Percentiles rank a stretch among this genome's conserved stretches.
Evolutionary conservation across 2,113 vertebrate species (phyloP).

Genomic region (Planiliza haematocheilus): DNA sequence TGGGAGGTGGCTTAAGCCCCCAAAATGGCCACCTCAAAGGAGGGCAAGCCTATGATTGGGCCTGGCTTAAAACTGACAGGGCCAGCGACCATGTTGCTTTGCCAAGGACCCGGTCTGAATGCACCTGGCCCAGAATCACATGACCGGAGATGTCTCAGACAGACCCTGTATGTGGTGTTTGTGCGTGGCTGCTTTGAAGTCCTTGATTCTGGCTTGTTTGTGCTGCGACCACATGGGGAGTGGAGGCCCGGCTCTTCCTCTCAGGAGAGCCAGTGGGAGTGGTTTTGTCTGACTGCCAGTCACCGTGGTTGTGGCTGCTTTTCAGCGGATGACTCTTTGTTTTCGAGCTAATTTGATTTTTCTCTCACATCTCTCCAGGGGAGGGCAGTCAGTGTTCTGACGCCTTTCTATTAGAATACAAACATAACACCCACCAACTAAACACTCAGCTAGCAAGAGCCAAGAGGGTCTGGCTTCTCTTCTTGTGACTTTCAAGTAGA

Average conservation of each 20-base stretch:
- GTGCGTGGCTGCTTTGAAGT: conserved; percentile 74
- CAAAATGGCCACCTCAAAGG: conserved; percentile 60
- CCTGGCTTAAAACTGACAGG: conserved; percentile 68
- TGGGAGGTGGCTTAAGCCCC: conserved; percentile 64
- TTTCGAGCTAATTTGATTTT: conserved; percentile 60
- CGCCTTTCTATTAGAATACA: conserved; percentile 44
- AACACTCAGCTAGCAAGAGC: conserved; percentile 25
- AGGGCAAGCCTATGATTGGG: conserved; percentile 71
- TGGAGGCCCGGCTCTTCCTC: conserved; percentile 58
- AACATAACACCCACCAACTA: conserved; percentile 49
- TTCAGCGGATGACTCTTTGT: conserved; percentile 55
- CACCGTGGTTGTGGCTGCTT: conserved; percentile 46
- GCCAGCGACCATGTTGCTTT: conserved; percentile 44
- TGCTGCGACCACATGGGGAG: conserved; percentile 57
- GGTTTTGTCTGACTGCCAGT: conserved; percentile 58
- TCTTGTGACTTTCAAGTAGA: conserved; percentile 40
- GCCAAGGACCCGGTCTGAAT: conserved; percentile 70
- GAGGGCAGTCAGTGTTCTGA: conserved; percentile 15
- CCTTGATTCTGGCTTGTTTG: conserved; percentile 56
- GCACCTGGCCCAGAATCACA: conserved; percentile 78
- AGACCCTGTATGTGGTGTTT: conserved; percentile 65
- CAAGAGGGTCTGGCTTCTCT: conserved; percentile 44
- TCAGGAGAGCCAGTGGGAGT: conserved; percentile 58
- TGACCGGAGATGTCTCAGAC: conserved; percentile 78
- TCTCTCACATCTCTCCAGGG: conserved; percentile 39